These are phyloP conservation scores for Hypomecis atomaria DNA, from an alignment of 2,888 invertebrate species.

Conservation along the genomic window DNA sequence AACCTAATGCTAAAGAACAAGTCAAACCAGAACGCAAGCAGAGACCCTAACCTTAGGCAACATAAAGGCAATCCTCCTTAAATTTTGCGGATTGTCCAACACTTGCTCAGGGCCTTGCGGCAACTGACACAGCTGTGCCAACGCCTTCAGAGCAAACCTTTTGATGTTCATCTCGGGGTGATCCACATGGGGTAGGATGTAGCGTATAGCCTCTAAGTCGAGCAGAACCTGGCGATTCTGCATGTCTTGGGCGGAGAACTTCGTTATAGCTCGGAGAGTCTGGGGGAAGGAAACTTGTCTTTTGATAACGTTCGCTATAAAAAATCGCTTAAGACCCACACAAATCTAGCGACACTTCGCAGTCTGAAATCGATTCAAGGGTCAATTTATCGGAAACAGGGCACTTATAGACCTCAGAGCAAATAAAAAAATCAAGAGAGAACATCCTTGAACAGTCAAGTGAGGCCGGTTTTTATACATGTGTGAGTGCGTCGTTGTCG, in stretches of 20 bases:
- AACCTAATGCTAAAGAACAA: no score
- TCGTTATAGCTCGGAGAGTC: constrained; percentile 78
- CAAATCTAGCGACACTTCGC: no score
- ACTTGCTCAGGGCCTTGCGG: constrained; percentile 77
- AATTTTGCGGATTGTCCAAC: constrained; percentile 63
- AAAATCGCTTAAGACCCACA: no score
- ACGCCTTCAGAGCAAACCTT: constrained; percentile 80
- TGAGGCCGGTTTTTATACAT: no score
- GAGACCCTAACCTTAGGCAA: constrained; percentile 63
- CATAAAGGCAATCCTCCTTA: constrained; percentile 72
- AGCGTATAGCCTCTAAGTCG: constrained; percentile 65
- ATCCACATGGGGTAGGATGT: constrained; percentile 69
- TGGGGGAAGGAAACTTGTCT: constrained; percentile 37
- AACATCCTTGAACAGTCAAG: no score
- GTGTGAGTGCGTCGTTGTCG: no score
- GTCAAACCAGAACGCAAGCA: background rate
- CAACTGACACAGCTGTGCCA: constrained; percentile 80
- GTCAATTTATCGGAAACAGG: no score
- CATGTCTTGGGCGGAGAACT: constrained; percentile 73
- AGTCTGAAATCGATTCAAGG: no score
- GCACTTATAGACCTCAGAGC: no score
- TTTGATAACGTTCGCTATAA: no score
- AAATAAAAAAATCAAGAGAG: no score
- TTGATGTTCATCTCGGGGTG: constrained; percentile 70
- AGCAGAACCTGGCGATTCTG: constrained; percentile 66